Evolutionary conservation across 2,797 vertebrate species (phyloP).

Genomic region (Etheostoma perlongum): DNA sequence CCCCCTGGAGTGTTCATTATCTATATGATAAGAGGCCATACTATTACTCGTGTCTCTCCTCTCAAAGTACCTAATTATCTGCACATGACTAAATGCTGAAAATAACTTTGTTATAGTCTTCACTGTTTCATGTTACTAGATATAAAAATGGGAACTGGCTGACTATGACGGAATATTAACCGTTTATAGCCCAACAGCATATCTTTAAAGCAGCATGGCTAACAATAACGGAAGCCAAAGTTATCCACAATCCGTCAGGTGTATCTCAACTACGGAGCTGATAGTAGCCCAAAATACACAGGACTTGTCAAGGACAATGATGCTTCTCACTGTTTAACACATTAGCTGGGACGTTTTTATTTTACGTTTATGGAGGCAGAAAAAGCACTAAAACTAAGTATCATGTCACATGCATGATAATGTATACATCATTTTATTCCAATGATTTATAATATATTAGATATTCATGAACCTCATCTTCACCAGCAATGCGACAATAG

Average conservation of each 20-base stretch:
- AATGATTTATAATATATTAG: background rate
- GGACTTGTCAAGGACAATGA: background rate
- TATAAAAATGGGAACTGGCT: too few relatives aligned
- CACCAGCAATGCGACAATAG: background rate
- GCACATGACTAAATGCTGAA: constrained; percentile 4
- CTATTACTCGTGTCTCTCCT: constrained; percentile 14
- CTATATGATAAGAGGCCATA: constrained; percentile 10
- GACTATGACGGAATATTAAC: too few relatives aligned
- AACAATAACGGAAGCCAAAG: too few relatives aligned
- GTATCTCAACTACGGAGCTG: too few relatives aligned
- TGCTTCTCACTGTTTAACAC: background rate
- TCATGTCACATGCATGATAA: background rate
- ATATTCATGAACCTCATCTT: constrained; percentile 3
- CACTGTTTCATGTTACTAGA: too few relatives aligned
- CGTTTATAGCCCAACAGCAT: too few relatives aligned
- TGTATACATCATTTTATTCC: background rate
- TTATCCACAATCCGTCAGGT: too few relatives aligned
- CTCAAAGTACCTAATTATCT: constrained; percentile 25
- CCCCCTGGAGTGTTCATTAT: constrained; percentile 28
- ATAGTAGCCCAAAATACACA: too few relatives aligned
- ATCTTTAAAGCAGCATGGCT: too few relatives aligned
- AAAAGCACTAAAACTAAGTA: background rate
- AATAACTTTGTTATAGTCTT: background rate
- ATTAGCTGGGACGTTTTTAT: constrained; percentile 10
- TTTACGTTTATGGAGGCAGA: background rate